Evolutionary conservation across 2,797 vertebrate genomes (phyloP).

Genomic region (Sebastes reedi): DNA sequence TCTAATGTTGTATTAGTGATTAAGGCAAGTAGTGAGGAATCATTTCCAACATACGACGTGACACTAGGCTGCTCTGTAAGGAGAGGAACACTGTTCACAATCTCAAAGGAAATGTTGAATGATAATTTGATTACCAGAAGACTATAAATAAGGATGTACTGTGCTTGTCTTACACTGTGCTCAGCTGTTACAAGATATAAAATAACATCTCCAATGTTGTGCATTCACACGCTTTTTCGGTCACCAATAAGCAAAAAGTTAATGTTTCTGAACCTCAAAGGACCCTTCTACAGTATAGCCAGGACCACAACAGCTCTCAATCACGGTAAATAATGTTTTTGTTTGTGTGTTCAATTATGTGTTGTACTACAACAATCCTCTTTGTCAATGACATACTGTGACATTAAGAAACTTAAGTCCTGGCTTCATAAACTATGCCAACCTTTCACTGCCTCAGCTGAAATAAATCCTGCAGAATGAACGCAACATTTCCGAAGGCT

Average conservation of each 20-base stretch:
- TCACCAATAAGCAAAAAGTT: not conserved
- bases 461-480: constrained; percentile 46
- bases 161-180: not conserved
- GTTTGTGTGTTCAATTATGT: not conserved
- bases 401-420: constrained; percentile 12
- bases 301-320: not conserved
- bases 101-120: constrained; percentile 30
- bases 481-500: constrained; percentile 28
- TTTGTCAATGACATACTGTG: not conserved
- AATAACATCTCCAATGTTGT: not conserved
- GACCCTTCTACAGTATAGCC: not conserved
- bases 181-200: constrained; percentile 38
- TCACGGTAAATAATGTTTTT: not conserved
- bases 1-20: not conserved
- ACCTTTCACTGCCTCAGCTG: not conserved
- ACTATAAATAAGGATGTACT: constrained; percentile 43
- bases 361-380: not conserved
- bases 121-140: constrained; percentile 38
- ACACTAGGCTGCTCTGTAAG: not conserved
- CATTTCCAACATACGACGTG: not conserved
- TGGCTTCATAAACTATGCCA: not conserved
- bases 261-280: not conserved
- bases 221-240: not conserved
- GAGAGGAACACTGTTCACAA: not conserved
- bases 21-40: not conserved